phyloP scores from a whole-genome alignment of 2,797 vertebrate species.

The Allobates femoralis region DNA sequence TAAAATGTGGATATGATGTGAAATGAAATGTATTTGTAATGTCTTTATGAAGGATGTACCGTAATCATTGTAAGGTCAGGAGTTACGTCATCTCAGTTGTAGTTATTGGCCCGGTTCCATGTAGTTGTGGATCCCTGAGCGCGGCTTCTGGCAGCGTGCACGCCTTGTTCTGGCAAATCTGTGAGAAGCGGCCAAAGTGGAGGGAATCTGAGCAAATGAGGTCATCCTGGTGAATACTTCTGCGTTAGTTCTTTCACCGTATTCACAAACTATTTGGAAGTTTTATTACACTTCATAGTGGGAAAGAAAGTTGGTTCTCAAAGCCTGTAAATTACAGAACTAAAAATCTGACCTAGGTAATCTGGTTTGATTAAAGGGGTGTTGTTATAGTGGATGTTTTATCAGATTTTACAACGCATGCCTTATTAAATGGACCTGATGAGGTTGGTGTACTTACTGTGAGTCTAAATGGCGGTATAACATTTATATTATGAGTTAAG shows the following conservation, averaged over 20 bases:
- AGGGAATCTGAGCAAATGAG: not conserved
- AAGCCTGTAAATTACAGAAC: too few species aligned
- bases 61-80: not conserved
- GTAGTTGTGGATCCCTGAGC: not conserved
- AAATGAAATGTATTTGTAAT: not conserved
- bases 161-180: not conserved
- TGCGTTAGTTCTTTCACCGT: not conserved
- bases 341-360: too few species aligned
- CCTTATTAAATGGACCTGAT: too few species aligned
- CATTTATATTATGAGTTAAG: too few species aligned
- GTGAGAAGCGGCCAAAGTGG: not conserved
- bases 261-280: not conserved
- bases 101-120: not conserved
- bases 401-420: too few species aligned
- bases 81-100: not conserved
- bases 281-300: too few species aligned
- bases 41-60: not conserved
- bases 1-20: not conserved
- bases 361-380: too few species aligned
- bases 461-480: too few species aligned
- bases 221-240: not conserved
- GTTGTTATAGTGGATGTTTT: too few species aligned
- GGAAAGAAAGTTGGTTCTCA: too few species aligned
- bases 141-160: not conserved
- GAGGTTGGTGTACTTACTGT: too few species aligned